Conservation (phyloP, 2,888 invertebrate species). For the Silvanus unidentatus region DNA sequence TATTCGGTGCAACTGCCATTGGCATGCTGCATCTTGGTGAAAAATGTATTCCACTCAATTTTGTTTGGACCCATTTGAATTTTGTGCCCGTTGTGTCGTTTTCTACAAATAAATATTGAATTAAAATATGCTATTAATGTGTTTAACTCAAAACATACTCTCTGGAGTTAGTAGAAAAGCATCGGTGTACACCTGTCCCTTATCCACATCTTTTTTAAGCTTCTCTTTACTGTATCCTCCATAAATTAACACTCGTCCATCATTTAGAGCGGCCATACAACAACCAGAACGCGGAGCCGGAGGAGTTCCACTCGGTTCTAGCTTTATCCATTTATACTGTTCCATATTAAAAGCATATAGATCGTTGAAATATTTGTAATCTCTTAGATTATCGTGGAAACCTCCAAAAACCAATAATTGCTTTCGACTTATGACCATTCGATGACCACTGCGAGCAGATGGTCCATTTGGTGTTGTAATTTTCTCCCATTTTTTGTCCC, state of each 20-base stretch:
- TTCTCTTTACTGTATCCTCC: conserved; percentile 73
- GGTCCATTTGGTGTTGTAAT: conserved; percentile 69
- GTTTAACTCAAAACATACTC: conserved; percentile 53
- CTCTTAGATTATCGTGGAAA: conserved; percentile 81
- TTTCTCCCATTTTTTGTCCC: conserved; percentile 71
- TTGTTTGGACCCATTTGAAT: conserved; percentile 67
- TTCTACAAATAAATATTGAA: conserved; percentile 45
- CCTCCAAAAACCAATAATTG: conserved; percentile 84
- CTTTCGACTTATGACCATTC: conserved; percentile 78
- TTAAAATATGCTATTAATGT: conserved; percentile 2
- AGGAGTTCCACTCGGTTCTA: conserved; percentile 59
- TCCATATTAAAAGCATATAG: conserved; percentile 75
- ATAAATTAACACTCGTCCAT: conserved; percentile 63
- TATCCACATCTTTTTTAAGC: conserved; percentile 68
- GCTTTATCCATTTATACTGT: conserved; percentile 68
- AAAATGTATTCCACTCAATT: conserved; percentile 60
- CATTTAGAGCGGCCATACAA: conserved; percentile 59
- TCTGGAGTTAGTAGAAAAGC: conserved; percentile 61
- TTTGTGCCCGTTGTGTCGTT: conserved; percentile 54
- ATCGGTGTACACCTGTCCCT: conserved; percentile 65
- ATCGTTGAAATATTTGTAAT: conserved; percentile 87
- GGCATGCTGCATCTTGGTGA: conserved; percentile 67
- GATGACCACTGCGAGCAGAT: conserved; percentile 79
- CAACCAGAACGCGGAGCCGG: conserved; percentile 80
- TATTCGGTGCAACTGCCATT: conserved; percentile 56